phyloP scores from a whole-genome alignment of 2,888 invertebrate species.

The Aphrophora alni region DNA sequence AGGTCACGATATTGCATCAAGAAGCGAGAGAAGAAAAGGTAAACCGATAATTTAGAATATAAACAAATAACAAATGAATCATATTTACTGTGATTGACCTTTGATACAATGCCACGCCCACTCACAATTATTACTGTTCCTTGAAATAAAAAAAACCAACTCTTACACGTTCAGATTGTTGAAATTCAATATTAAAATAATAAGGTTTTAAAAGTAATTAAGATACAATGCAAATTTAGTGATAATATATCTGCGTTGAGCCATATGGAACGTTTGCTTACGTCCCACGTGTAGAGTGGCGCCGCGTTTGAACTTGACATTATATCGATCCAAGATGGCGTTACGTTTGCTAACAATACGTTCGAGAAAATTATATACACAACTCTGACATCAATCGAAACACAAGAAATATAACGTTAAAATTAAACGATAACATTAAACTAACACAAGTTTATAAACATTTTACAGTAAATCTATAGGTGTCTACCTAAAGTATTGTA shows the following conservation, averaged over 20 bases:
- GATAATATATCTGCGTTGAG: not conserved
- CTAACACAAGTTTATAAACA: not conserved
- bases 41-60: not conserved
- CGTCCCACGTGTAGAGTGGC: conserved; percentile 41
- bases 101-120: not conserved
- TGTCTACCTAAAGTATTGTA: not conserved
- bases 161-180: not conserved
- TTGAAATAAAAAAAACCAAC: not conserved
- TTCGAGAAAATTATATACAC: not conserved
- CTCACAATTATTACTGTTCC: not conserved
- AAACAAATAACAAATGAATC: not conserved
- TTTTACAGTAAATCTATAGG: not conserved
- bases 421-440: not conserved
- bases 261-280: conserved; percentile 41
- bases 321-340: conserved; percentile 47
- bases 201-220: no score
- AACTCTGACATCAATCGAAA: not conserved
- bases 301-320: conserved; percentile 34
- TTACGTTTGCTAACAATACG: conserved; percentile 14
- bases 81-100: not conserved
- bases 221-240: not conserved
- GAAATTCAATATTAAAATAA: not conserved
- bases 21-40: not conserved
- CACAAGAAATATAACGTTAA: not conserved
- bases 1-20: not conserved